A percentile compares a stretch with the other conserved stretches of the same genome.
Evolutionary conservation across 2,888 invertebrate genomes (phyloP).

Genomic region (Brenthis daphne): DNA sequence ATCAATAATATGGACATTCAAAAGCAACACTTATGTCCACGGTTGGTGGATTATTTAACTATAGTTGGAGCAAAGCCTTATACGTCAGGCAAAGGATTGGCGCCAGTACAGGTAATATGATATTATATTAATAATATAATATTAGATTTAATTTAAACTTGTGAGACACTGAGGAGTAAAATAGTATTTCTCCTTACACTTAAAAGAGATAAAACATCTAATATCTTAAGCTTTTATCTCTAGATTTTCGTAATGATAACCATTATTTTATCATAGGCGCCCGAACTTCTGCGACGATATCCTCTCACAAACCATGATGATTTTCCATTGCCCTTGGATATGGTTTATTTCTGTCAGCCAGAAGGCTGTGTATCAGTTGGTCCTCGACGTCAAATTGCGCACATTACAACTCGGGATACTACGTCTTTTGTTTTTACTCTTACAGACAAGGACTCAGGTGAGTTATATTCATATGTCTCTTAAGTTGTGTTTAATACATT

Average conservation of each 20-base stretch:
- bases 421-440: conserved; percentile 98
- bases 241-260: background rate
- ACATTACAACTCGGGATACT: conserved; percentile 88
- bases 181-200: too few relatives aligned
- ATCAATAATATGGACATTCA: conserved; percentile 81
- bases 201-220: background rate
- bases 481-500: background rate
- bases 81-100: conserved; percentile 83
- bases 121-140: conserved; percentile 35
- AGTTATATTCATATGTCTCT: conserved; percentile 37
- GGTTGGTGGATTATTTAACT: conserved; percentile 97
- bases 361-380: conserved; percentile 98
- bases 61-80: conserved; percentile 95
- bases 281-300: conserved; percentile 96
- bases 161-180: too few relatives aligned
- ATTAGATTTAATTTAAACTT: background rate
- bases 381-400: conserved; percentile 85
- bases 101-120: conserved; percentile 88
- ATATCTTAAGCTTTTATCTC: background rate
- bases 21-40: conserved; percentile 91
- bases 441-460: conserved; percentile 99
- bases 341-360: conserved; percentile 99
- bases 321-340: conserved; percentile 98
- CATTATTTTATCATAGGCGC: conserved; percentile 83
- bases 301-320: conserved; percentile 98